Evolutionary conservation across 2,113 vertebrate genomes (phyloP).

Genomic region (Orthonyx spaldingii): DNA sequence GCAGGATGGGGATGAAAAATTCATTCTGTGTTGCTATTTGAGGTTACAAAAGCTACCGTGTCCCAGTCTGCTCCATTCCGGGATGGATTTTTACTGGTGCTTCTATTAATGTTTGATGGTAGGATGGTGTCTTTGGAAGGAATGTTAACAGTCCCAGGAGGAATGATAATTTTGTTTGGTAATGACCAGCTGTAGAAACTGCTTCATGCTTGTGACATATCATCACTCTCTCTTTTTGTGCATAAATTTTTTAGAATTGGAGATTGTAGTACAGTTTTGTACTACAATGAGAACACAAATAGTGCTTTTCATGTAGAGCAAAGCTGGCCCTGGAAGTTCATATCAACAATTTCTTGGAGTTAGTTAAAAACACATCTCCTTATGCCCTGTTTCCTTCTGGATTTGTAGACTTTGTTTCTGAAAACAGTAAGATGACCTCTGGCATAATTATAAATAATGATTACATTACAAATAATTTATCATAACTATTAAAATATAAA

Average conservation of each 20-base stretch:
- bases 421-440: neutral
- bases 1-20: neutral
- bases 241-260: neutral
- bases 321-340: neutral
- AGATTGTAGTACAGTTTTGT: neutral
- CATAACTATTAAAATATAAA: neutral
- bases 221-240: neutral
- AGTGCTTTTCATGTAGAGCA: neutral
- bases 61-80: fast-evolving
- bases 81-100: neutral
- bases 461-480: neutral
- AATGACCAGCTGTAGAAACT: neutral
- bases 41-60: neutral
- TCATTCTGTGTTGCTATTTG: neutral
- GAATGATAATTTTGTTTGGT: neutral
- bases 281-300: neutral
- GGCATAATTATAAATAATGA: neutral
- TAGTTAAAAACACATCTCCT: neutral
- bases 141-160: neutral
- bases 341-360: neutral
- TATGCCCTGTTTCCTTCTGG: neutral
- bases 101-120: neutral
- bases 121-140: neutral
- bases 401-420: neutral
- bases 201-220: neutral